Base-by-base conservation (phyloP, 2,113 vertebrate species). In the Corydoras sp. region DNA sequence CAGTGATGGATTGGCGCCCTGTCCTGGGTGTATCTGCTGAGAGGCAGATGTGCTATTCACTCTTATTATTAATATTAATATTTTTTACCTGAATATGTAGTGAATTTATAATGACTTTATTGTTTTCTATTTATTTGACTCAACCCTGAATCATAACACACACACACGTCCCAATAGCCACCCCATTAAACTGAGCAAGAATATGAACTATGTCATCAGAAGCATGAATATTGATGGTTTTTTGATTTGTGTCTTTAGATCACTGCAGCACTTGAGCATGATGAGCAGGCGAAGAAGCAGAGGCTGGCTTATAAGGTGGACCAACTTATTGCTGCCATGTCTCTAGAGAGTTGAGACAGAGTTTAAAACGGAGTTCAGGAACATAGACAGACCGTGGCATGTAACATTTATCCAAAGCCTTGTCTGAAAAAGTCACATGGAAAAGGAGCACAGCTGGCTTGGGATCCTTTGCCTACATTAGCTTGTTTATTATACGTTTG, bases 301-400 rank as follows among this genome's bases (percentile, higher is more conserved):
- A 88, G 92, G 30, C 84, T 99, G 85, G 91, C 93, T 0, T 96
- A 94, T 88, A 98, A 99, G 85, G 94, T 98, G 83, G 95, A 98
- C 74, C 95, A 98, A 79, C 92, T 98, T 55, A 96, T 99, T 29
- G 83, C 84, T 12, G 95, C 94, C 82, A 99, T 99, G 96, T 95
- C 94, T 72, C 82, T 95, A 0, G 97, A 99, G 88, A 98, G 95
- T 92, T 98, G 95, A 99, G 75, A 50, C 13, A 53, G 13, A 12
- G 13, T 8, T 10, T 48, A 11, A 56, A 60, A 71, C 48, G 14
- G 65, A 64, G 32, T 30, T 61, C 60, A 59, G 49, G 65, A 77
- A 68, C 43, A 77, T 62, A 61, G 35, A 58, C 62, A 53, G 55
- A 59, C 53, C 31, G 18, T 59, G 59, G 32, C 49, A 31, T 64